Evolutionary conservation across 2,888 invertebrate species (phyloP).

Genomic region (Euplexia lucipara): DNA sequence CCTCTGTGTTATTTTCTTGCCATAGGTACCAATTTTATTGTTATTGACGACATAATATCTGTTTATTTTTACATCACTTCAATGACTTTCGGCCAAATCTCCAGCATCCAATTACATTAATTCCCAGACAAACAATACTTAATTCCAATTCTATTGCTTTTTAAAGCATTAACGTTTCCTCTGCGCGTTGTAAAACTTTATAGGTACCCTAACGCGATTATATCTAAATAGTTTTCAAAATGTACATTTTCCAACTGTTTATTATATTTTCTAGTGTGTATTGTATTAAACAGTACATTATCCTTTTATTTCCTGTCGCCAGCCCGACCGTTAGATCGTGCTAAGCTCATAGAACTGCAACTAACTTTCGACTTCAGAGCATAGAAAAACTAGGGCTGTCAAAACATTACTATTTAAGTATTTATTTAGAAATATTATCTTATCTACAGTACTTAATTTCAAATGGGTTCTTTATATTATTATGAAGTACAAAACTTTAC

Average conservation of each 20-base stretch:
- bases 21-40: background rate
- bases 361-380: constrained; percentile 75
- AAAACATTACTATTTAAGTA: background rate
- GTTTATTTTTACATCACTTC: constrained; percentile 2
- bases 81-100: constrained; percentile 3
- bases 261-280: constrained; percentile 45
- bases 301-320: constrained; percentile 69
- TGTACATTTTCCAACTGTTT: constrained; percentile 45
- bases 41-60: background rate
- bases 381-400: constrained; percentile 78
- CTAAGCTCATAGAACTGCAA: constrained; percentile 71
- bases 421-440: background rate
- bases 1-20: background rate
- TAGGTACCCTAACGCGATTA: constrained; percentile 45
- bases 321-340: constrained; percentile 70
- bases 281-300: constrained; percentile 64
- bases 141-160: constrained; percentile 59
- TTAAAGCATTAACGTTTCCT: constrained; percentile 41
- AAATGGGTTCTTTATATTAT: background rate
- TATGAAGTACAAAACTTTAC: background rate
- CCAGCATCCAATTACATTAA: constrained; percentile 33
- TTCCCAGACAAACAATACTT: constrained; percentile 29
- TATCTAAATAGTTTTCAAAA: constrained; percentile 55
- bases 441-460: background rate
- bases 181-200: constrained; percentile 46